Base-by-base conservation (phyloP, 1,140 invertebrate genomes). In the Campodea augens region DNA sequence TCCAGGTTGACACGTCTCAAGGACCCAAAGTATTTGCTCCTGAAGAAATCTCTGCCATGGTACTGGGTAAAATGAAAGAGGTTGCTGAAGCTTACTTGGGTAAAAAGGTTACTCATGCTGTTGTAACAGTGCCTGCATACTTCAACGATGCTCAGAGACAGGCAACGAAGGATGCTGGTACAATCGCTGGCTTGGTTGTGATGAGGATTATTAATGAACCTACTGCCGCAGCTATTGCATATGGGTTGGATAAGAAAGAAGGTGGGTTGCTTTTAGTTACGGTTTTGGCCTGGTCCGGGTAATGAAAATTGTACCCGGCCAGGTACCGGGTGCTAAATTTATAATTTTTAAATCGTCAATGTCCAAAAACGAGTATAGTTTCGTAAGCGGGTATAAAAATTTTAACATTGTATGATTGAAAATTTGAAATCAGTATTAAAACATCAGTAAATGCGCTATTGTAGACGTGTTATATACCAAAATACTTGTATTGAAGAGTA, bases 171-270 rank as follows among this genome's bases (percentile, higher is more conserved):
- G 76, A 87, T 62, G 83, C 85, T 48, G 83, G 84, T 54, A 75
- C 74, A 12, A 87, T 87, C 54, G 84, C 93, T 52, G 92, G 93
- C 52, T 72, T 98, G 37, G 82, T 84, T 53, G 93, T 98, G 2
- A 92, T 98, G 87, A 78, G 96, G 65, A 99, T 99, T 55, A 98
- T 99, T 59, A 99, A 99, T 61, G 96, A 99, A 63, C 96, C 96
- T n/a, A 98, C 95, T 23, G 95, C 96, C 4, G 96, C 96, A 43
- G 96, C 96, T 48, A 98, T 99, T 67, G 96, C 96, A 48, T 99
- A 99, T 57, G 96, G 96, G 66, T 72, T 99, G 49, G 95, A 99
- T 69, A 98, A 98, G 67, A 96, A 92, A 61, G 91, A 96, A 49
- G 92, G n/a, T n/a, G n/a, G n/a, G n/a, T n/a, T n/a, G n/a, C n/a